These are phyloP conservation scores for Lycopodina hypogea DNA, from an alignment of 37 sponge, comb jelly and placozoan genomes.

Conservation along the genomic window DNA sequence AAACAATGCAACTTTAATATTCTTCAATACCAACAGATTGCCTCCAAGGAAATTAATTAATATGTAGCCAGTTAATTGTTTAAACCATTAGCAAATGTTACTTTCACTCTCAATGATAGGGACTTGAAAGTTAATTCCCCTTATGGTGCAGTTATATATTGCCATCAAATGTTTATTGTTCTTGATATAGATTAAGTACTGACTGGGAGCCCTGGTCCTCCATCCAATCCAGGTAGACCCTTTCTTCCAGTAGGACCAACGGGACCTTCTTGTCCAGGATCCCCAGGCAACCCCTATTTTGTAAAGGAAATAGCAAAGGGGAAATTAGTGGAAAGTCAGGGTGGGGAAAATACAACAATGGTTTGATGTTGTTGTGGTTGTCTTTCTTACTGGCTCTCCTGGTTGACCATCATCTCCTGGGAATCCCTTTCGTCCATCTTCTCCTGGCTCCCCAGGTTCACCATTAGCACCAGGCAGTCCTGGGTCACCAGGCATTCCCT, in stretches of 20 bases:
- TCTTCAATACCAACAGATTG: background rate
- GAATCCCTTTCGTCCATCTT: slow-evolving; percentile 36
- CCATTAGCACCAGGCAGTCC: slow-evolving; percentile 14
- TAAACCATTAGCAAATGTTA: too few species aligned
- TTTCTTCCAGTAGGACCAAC: background rate
- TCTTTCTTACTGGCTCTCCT: background rate
- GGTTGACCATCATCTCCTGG: background rate
- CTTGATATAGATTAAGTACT: too few species aligned
- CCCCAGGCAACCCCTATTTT: background rate
- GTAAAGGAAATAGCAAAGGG: background rate
- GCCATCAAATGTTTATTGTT: too few species aligned
- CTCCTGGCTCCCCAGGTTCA: slow-evolving; percentile 1
- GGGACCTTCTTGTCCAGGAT: background rate
- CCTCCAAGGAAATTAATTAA: too few species aligned
- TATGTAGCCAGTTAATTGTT: too few species aligned
- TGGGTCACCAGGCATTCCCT: background rate
- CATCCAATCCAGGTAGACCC: background rate
- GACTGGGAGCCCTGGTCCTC: background rate
- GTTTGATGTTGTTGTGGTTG: background rate
- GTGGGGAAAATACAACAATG: background rate
- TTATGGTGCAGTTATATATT: too few species aligned
- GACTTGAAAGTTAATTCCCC: too few species aligned
- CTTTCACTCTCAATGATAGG: too few species aligned
- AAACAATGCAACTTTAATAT: background rate
- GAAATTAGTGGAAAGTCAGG: background rate